Evolutionary conservation across 2,113 vertebrate species (phyloP), one percentile per base, ranked within the genome.

Genomic region (Pimephales promelas): DNA sequence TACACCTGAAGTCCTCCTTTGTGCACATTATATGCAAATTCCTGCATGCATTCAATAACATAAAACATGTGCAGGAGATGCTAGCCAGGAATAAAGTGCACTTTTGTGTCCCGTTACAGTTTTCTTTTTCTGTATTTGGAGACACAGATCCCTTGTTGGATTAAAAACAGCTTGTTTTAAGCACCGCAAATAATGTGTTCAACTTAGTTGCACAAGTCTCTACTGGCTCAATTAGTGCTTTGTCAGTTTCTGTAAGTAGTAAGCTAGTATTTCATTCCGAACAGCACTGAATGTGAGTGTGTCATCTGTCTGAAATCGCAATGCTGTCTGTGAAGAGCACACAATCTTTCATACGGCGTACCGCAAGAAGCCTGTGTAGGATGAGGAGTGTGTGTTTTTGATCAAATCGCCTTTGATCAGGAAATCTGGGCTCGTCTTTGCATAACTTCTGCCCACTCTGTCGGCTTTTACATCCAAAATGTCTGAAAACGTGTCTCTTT

Each of bases 401-500:
- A 56, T 76, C 18, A 77, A 75, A 75, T 13, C 1, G 10, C 31
- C 31, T 77, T 77, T 77, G 74, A 76, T 54, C 73, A 36, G 18
- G 36, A 56, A 34, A 57, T 77, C 74, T 77, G 52, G 52, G 31
- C 74, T 77, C 74, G 11, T 24, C 31, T 76, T 40, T 76, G 74
- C 1, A 2, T 22, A 54, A 57, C 74, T 10, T 57, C 74, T 77
- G 52, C 74, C 74, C 52, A 57, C 74, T 57, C 74, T 57, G 52
- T 77, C 52, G 52, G 74, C 31, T 77, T 57, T 14, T 8, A 36
- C 20, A 16, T 77, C 52, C 31, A 77, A 56, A 77, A 57, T 56
- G 52, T 77, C 74, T 54, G 31, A 57, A 77, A 24, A 76, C 14
- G 62, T 68, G 80, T 72, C 49, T 77, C 52, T 74, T 49, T 59